These are phyloP conservation scores for human (Homo sapiens) DNA, from an alignment of 2,113 vertebrate genomes.

Conservation along the genomic window DNA sequence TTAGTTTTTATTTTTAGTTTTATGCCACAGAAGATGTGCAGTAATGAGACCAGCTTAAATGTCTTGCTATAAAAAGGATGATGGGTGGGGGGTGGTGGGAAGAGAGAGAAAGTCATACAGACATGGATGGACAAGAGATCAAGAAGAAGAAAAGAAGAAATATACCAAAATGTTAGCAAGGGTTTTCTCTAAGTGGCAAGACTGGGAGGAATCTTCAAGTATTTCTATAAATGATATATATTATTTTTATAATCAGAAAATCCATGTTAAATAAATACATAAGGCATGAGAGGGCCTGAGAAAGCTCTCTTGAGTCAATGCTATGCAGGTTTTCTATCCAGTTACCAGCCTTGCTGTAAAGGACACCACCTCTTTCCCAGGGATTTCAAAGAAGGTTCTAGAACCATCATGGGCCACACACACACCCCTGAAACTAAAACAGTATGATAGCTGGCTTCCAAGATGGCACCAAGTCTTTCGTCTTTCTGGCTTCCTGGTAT, in stretches of 20 bases:
- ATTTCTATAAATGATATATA: not conserved
- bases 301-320: not conserved
- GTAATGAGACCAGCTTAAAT: conserved; percentile 43
- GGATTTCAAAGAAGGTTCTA: conserved; percentile 4
- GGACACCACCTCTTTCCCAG: not conserved
- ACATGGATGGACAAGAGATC: not conserved
- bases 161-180: not conserved
- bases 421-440: not conserved
- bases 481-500: not conserved
- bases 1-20: conserved; percentile 77
- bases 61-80: conserved; percentile 62
- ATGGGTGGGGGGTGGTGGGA: not conserved
- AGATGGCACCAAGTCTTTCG: not conserved
- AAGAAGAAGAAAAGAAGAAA: not conserved
- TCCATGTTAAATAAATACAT: not conserved
- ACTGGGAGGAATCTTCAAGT: not conserved
- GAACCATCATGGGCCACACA: not conserved
- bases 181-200: not conserved
- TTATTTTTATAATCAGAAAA: not conserved
- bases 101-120: not conserved
- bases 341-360: not conserved
- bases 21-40: conserved; percentile 44
- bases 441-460: not conserved
- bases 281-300: not conserved
- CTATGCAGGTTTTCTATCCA: not conserved